Percentiles rank a stretch among this genome's conserved stretches.
Conservation (phyloP, 2,888 invertebrate species). For the Gonocerus acuteangulatus region DNA sequence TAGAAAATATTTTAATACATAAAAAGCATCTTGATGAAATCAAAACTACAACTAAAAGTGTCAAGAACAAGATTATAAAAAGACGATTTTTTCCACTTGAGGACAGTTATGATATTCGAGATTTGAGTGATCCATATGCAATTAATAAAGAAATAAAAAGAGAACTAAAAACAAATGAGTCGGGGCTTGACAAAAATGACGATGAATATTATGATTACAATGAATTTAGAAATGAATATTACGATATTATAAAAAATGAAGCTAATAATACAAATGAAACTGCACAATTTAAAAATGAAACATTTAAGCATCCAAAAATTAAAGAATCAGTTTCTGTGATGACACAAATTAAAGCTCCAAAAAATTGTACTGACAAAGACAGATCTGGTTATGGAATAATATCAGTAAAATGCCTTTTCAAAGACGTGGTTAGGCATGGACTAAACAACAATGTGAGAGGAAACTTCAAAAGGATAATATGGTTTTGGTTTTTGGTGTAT, state of each 20-base stretch:
- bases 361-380: conserved; percentile 11
- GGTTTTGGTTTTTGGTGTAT: conserved; percentile 11
- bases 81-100: not conserved
- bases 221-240: conserved; percentile 7
- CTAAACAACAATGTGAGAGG: not conserved
- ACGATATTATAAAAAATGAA: conserved; percentile 4
- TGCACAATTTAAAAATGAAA: not conserved
- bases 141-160: conserved; percentile 1
- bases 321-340: conserved; percentile 6
- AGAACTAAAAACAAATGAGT: not conserved
- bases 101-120: not conserved
- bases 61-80: not conserved
- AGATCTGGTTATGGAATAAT: conserved; percentile 8
- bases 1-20: not conserved
- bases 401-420: conserved; percentile 2
- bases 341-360: conserved; percentile 8
- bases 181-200: too few relatives aligned
- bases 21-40: not conserved
- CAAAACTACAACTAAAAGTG: not conserved
- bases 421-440: not conserved
- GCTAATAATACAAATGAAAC: not conserved
- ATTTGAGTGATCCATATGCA: not conserved
- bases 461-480: not conserved
- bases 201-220: conserved; percentile 3
- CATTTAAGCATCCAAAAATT: not conserved